Evolutionary conservation across 2,797 vertebrate species (phyloP), one percentile per base, ranked within the genome.

Genomic region (Eleutherodactylus coqui): DNA sequence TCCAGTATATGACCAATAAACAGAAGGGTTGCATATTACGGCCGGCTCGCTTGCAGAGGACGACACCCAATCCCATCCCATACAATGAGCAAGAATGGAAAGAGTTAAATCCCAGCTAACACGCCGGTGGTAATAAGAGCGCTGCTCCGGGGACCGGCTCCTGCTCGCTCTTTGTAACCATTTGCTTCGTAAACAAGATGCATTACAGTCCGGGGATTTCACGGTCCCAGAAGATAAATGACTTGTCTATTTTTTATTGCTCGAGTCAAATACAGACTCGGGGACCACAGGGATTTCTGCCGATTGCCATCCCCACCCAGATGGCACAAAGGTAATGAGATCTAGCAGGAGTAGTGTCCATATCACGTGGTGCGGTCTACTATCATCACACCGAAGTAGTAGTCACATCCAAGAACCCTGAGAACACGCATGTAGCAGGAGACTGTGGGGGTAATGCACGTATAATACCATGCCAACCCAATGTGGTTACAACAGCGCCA

Each of bases 141-240:
- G 43, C 36, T 49, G 75, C 77, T 87, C 75, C 67, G 75, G 82
- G 86, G 86, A 87, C 75, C 75, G 67, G 82, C 41, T 64, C 9
- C n/a, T 19, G 73, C 72, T 87, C 73, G 55, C 38, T 73, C 86
- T 62, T 73, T 83, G 64, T 27, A 69, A 73, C 73, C 38, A 62
- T 49, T 73, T 51, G 62, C 73, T 83, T 79, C 58, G 82, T 87
- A 87, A 87, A 87, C 86, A 87, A 79, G 55, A 79, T 79, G 58
- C 82, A 87, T 84, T 79, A 80, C 67, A 62, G 76, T 84, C 82
- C 51, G 43, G 82, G 82, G 86, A 87, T 80, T 87, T 80, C 69
- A 64, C 34, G 49, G n/a, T 87, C 82, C 69, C 86, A 60, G 45
- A 79, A 75, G 86, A 34, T 19, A 86, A 86, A 86, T 77, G 69